Percentiles rank a stretch among this genome's conserved stretches.
These are phyloP conservation scores for Mercenaria mercenaria DNA, from an alignment of 1,140 invertebrate genomes.

Conservation along the genomic window DNA sequence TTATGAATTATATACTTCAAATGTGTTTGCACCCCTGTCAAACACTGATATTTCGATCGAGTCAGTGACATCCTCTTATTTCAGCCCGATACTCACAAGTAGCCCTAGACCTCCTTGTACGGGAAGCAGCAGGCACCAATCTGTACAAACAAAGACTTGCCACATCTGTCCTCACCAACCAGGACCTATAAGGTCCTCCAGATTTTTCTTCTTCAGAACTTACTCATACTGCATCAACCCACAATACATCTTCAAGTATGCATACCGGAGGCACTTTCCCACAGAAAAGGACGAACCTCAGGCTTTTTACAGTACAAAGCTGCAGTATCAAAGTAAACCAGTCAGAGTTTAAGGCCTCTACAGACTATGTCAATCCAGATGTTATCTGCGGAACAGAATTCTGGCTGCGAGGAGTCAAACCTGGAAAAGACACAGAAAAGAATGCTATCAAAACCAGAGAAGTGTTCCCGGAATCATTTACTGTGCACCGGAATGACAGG, in stretches of 20 bases:
- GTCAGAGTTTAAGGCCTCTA: not conserved
- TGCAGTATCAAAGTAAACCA: not conserved
- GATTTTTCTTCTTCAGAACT: too few relatives aligned
- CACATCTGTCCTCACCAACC: too few relatives aligned
- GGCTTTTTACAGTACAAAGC: not conserved
- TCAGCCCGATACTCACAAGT: slow-evolving; percentile 12
- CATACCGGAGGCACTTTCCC: not conserved
- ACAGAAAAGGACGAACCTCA: not conserved
- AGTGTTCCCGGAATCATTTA: too few relatives aligned
- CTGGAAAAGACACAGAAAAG: slow-evolving; percentile 6
- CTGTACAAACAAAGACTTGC: too few relatives aligned
- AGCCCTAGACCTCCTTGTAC: not conserved
- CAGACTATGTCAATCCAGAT: slow-evolving; percentile 19
- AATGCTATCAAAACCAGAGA: too few relatives aligned
- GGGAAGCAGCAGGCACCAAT: not conserved
- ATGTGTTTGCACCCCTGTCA: not conserved
- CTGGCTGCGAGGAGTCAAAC: too few relatives aligned
- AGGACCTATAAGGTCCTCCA: too few relatives aligned
- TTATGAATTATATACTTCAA: not conserved
- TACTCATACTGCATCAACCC: not conserved
- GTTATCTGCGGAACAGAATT: slow-evolving; percentile 14
- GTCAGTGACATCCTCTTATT: not conserved
- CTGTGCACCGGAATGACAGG: too few relatives aligned
- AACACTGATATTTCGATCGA: not conserved
- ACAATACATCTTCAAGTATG: not conserved